phyloP scores from a whole-genome alignment of 2,113 vertebrate genomes.

The Nothobranchius kuhntae region DNA sequence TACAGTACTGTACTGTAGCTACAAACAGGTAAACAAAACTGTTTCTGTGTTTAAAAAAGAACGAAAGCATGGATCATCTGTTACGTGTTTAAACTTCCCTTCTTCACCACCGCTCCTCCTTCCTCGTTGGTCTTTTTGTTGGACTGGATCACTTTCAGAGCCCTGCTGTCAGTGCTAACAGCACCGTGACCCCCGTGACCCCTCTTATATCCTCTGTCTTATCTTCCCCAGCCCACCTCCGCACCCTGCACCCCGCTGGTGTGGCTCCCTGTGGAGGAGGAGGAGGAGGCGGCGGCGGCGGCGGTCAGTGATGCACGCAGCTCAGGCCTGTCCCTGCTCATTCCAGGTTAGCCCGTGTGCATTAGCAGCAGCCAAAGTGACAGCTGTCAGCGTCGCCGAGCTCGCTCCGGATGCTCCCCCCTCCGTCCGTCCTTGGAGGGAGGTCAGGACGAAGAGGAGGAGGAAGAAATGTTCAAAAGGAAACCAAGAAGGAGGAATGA shows the following conservation, averaged over 20 bases:
- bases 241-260: constrained; percentile 47
- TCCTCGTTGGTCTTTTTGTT: constrained; percentile 29
- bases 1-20: too few relatives aligned
- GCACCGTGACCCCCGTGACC: constrained; percentile 69
- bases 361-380: constrained; percentile 69
- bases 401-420: constrained; percentile 41
- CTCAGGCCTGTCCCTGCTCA: constrained; percentile 64
- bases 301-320: constrained; percentile 34
- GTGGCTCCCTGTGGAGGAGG: constrained; percentile 17
- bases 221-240: constrained; percentile 60
- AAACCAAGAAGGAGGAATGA: not conserved
- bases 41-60: too few relatives aligned
- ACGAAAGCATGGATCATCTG: too few relatives aligned
- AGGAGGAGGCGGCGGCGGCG: constrained; percentile 1
- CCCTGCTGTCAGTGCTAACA: constrained; percentile 62
- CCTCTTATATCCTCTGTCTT: constrained; percentile 71
- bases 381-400: constrained; percentile 72
- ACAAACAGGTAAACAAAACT: too few relatives aligned
- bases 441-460: constrained; percentile 33
- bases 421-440: constrained; percentile 61
- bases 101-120: not conserved
- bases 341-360: constrained; percentile 71
- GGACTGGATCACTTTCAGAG: constrained; percentile 63
- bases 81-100: not conserved
- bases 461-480: not conserved